Base-by-base conservation (phyloP, 2,113 vertebrate genomes). In the Irena cyanogastra region DNA sequence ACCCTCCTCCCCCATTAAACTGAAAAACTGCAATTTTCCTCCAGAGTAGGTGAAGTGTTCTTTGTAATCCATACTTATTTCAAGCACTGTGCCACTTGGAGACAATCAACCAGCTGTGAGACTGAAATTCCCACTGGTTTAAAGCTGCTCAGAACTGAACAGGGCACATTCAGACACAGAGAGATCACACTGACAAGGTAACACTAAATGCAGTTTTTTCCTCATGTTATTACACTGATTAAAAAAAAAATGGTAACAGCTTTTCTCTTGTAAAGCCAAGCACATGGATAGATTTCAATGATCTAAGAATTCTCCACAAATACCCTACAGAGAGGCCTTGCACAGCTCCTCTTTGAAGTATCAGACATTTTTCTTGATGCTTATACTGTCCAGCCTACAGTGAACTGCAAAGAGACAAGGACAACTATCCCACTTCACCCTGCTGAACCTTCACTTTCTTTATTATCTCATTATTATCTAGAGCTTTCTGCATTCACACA, bases 191-290 rank as follows among this genome's bases (percentile, higher is more conserved):
- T 98, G 96, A 98, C 97, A 97, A 96, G 94, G 93, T 83, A 89
- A 94, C 91, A 96, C 95, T 96, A 98, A 97, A 90, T 91, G 88
- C 90, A 80, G 89, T 72, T 97, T 97, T 98, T 97, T 95, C 95
- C 94, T 97, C 96, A 96, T 70, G 39, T 98, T 98, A 97, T 97
- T 98, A 97, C 95, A 96, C 86, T 90, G 89, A 98, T 97, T 68
- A 1, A 56, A 59, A 77, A 81, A 97, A 85, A 78, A 44, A 97
- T 59, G 98, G 93, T 98, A 98, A 99, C 98, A 99, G 98, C 91
- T 98, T 95, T 97, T 98, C 97, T 98, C 95, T 98, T 97, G 74
- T 28, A 68, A 91, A 91, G 98, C 98, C 98, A 99, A 98, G 83
- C 95, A 83, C 84, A 90, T 37, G 87, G 97, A 98, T 98, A 97